Evolutionary conservation across 2,113 vertebrate genomes (phyloP).

Genomic region (Dromaius novaehollandiae): DNA sequence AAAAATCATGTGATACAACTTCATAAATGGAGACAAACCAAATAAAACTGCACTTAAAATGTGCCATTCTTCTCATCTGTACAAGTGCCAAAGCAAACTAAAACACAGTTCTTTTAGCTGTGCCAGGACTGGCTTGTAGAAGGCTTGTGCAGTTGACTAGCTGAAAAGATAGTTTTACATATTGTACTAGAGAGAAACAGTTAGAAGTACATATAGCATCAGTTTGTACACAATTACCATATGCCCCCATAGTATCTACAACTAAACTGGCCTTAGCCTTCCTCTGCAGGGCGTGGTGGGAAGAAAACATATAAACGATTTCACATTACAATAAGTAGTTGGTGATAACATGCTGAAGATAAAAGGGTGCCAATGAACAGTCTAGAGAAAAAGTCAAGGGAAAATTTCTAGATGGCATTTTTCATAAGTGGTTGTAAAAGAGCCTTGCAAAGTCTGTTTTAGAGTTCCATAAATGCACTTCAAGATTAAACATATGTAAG

Average conservation of each 20-base stretch:
- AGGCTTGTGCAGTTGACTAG: not conserved
- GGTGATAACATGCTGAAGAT: not conserved
- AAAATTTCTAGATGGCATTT: not conserved
- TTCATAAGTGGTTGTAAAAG: not conserved
- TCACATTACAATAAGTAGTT: rapidly evolving
- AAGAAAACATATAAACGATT: not conserved
- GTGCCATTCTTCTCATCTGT: not conserved
- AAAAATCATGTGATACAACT: not conserved
- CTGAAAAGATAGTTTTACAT: not conserved
- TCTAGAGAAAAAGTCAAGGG: not conserved
- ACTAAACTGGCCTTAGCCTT: not conserved
- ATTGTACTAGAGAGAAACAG: not conserved
- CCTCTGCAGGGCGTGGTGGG: not conserved
- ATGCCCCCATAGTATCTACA: not conserved
- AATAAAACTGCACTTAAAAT: not conserved
- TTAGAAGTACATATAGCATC: not conserved
- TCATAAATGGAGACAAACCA: not conserved
- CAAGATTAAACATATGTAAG: not conserved
- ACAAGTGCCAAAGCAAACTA: not conserved
- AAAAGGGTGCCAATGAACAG: not conserved
- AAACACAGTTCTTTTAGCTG: not conserved
- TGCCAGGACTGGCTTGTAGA: not conserved
- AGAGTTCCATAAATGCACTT: not conserved
- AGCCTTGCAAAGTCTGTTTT: not conserved
- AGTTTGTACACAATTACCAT: not conserved